A percentile compares a stretch with the other conserved stretches of the same genome.
phyloP scores from a whole-genome alignment of 2,797 vertebrate genomes.

The Peromyscus eremicus region DNA sequence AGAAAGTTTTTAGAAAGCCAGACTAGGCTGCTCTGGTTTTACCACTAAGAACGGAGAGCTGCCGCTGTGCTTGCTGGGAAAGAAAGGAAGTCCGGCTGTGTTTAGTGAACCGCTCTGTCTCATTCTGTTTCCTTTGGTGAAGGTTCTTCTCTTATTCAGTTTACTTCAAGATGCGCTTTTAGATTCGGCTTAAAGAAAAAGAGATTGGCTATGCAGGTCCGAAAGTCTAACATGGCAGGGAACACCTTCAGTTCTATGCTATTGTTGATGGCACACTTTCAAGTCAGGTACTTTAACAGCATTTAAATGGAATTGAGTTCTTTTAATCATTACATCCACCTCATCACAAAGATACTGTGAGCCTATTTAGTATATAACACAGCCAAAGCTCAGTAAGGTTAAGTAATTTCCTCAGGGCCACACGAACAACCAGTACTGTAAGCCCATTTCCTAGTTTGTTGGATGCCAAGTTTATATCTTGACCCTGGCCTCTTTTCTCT shows the following conservation, averaged over 20 bases:
- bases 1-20: background rate
- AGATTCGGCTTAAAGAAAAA: background rate
- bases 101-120: background rate
- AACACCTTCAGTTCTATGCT: background rate
- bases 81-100: background rate
- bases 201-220: background rate
- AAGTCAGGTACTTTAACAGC: background rate
- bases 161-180: background rate
- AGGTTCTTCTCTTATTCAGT: background rate
- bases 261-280: background rate
- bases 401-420: background rate
- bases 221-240: constrained; percentile 68
- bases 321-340: background rate
- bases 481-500: constrained; percentile 17
- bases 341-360: background rate
- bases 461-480: background rate
- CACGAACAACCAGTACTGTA: background rate
- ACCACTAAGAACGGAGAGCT: background rate
- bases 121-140: background rate
- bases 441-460: background rate
- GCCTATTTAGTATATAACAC: background rate
- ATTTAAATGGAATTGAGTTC: background rate
- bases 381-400: constrained; percentile 30
- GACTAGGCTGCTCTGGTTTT: background rate
- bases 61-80: background rate